Evolutionary conservation across 37 sponge, comb jelly and placozoan genomes (phyloP).

Genomic region (Crambe crambe): DNA sequence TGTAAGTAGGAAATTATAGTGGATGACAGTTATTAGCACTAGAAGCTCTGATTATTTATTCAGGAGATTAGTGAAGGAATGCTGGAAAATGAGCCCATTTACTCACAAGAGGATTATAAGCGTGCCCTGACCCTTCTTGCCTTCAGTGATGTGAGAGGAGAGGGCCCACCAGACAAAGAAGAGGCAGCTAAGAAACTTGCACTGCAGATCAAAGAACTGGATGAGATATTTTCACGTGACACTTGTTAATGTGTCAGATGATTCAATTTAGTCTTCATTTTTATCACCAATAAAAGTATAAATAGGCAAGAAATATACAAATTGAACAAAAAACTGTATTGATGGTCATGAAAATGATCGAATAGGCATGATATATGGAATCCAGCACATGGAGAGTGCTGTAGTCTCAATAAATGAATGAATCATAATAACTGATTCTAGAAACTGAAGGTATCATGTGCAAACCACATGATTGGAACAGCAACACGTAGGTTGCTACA

Average conservation of each 20-base stretch:
- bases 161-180: constrained; percentile 1
- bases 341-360: too few relatives aligned
- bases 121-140: constrained; percentile 63
- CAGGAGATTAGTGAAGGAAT: constrained; percentile 80
- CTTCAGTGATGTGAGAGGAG: constrained; percentile 27
- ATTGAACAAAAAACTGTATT: too few relatives aligned
- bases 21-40: background rate
- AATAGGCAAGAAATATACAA: too few relatives aligned
- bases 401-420: too few relatives aligned
- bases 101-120: constrained; percentile 68
- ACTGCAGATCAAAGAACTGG: constrained; percentile 1
- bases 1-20: constrained; percentile 32
- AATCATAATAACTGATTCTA: too few relatives aligned
- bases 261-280: too few relatives aligned
- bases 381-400: too few relatives aligned
- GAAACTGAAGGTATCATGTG: too few relatives aligned
- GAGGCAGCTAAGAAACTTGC: background rate
- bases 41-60: background rate
- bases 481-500: too few relatives aligned
- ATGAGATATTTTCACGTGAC: constrained; percentile 24
- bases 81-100: constrained; percentile 69
- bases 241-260: constrained; percentile 5
- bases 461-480: too few relatives aligned
- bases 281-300: too few relatives aligned
- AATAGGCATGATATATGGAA: too few relatives aligned